Conservation (phyloP, 2,888 invertebrate species). For the Auanema sp. region DNA sequence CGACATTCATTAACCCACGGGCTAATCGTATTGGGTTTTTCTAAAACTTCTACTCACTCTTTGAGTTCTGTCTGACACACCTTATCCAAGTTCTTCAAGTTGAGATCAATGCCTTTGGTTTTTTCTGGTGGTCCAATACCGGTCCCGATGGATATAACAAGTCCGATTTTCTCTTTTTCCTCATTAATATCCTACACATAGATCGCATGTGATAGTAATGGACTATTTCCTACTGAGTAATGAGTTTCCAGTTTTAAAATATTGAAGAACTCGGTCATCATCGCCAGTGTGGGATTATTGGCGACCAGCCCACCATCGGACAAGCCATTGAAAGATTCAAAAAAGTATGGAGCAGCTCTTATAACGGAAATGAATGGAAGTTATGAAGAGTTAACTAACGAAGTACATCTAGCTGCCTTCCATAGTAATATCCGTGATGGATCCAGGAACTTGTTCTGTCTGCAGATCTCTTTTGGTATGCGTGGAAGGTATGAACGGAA, state of each 20-base stretch:
- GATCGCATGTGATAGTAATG: neutral
- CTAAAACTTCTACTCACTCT: slow-evolving; percentile 12
- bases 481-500: slow-evolving; percentile 37
- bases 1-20: slow-evolving; percentile 26
- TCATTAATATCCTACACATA: slow-evolving; percentile 16
- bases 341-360: slow-evolving; percentile 42
- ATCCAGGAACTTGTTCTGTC: slow-evolving; percentile 34
- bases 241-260: slow-evolving; percentile 33
- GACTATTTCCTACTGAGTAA: slow-evolving; percentile 16
- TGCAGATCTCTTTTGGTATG: slow-evolving; percentile 15
- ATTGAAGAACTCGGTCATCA: slow-evolving; percentile 32
- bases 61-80: neutral
- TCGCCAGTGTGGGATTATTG: slow-evolving; percentile 40
- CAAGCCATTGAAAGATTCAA: slow-evolving; percentile 40
- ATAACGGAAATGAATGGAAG: neutral
- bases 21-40: slow-evolving; percentile 35
- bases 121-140: slow-evolving; percentile 34
- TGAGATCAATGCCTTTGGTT: slow-evolving; percentile 41
- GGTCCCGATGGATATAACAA: slow-evolving; percentile 38
- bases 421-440: slow-evolving; percentile 35
- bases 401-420: slow-evolving; percentile 42
- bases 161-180: slow-evolving; percentile 33
- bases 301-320: slow-evolving; percentile 44
- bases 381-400: slow-evolving; percentile 20
- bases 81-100: slow-evolving; percentile 6